Conservation (phyloP, 2,888 invertebrate genomes). For the Conomelus anceps region DNA sequence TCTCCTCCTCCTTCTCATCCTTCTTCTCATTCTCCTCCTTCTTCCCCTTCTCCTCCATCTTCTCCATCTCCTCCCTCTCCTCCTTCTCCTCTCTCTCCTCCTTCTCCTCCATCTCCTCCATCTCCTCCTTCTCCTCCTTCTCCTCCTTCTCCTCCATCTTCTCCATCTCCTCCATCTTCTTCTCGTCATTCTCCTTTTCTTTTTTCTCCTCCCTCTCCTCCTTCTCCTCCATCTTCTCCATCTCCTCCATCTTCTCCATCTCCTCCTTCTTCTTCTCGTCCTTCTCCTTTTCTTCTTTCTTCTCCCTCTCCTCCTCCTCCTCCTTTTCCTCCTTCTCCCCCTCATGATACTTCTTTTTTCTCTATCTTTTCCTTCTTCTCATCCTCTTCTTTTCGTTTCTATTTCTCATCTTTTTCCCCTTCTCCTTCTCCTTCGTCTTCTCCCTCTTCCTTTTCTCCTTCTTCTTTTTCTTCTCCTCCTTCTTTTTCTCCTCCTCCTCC, state of each 20-base stretch:
- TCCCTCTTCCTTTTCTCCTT: too few species aligned
- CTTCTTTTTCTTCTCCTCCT: too few species aligned
- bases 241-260: conserved; percentile 19
- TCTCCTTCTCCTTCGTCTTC: conserved; percentile 4
- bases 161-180: conserved; percentile 22
- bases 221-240: conserved; percentile 19
- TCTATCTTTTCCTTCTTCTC: too few species aligned
- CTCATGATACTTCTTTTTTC: conserved; percentile 15
- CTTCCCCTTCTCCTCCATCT: neutral
- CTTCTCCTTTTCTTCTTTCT: conserved; percentile 20
- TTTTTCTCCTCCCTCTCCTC: neutral
- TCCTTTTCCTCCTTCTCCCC: conserved; percentile 19
- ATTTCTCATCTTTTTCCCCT: neutral
- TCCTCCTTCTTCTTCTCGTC: conserved; percentile 14
- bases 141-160: neutral
- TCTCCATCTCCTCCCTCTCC: neutral
- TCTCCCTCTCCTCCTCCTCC: conserved; percentile 20
- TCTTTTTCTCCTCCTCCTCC: too few species aligned
- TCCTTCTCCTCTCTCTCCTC: neutral
- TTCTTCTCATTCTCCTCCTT: too few species aligned
- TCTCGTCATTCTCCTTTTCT: conserved; percentile 13
- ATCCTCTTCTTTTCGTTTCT: too few species aligned
- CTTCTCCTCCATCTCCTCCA: neutral
- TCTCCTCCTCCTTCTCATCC: too few species aligned
- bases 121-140: conserved; percentile 7